A percentile compares a stretch with the other conserved stretches of the same genome.
phyloP scores from a whole-genome alignment of 1,140 invertebrate species.

The Cryptotermes secundus region DNA sequence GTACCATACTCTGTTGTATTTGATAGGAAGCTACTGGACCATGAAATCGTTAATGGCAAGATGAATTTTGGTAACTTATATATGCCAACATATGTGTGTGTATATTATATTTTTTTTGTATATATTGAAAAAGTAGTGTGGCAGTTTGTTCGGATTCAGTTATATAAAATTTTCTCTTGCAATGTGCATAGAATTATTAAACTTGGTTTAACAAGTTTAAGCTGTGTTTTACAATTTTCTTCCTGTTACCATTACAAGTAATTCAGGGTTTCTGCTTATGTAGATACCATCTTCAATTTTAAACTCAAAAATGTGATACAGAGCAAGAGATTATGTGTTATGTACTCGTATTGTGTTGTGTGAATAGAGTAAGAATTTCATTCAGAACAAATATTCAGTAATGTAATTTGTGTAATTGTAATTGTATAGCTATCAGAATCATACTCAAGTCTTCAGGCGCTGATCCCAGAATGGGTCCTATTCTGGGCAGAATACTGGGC shows the following conservation, averaged over 20 bases:
- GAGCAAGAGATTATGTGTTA: not conserved
- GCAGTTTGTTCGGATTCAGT: not conserved
- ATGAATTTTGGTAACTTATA: not conserved
- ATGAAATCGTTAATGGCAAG: not conserved
- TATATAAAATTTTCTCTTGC: conserved; percentile 1
- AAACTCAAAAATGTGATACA: not conserved
- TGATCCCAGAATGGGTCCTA: not conserved
- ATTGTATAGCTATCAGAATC: not conserved
- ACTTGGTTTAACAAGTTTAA: not conserved
- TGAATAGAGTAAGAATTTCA: not conserved
- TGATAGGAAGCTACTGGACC: not conserved
- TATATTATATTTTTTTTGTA: conserved; percentile 2
- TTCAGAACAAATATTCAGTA: not conserved
- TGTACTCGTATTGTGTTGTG: not conserved
- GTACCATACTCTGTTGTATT: not conserved
- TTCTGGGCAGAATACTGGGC: not conserved
- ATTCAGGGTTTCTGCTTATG: conserved; percentile 17
- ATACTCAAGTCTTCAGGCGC: not conserved
- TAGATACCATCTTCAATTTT: not conserved
- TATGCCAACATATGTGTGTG: not conserved
- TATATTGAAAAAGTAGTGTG: not conserved
- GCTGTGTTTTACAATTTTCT: not conserved
- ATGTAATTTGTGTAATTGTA: not conserved
- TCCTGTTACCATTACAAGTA: conserved; percentile 1
- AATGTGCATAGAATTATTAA: not conserved